phyloP scores from a whole-genome alignment of 2,797 vertebrate species.

The Leptatherina wallacei region DNA sequence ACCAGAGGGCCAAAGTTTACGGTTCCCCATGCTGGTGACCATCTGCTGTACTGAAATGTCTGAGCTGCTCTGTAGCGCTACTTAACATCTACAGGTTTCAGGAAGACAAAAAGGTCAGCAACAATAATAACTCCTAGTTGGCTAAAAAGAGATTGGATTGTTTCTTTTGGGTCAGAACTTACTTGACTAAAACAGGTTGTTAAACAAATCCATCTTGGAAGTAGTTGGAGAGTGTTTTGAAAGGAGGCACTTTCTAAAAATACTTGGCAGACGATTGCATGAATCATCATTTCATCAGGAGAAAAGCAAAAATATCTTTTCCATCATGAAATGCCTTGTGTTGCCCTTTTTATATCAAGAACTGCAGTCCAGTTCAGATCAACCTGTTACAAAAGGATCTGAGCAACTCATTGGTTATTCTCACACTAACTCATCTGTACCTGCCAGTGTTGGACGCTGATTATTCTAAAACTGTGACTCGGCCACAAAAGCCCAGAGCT shows the following conservation, averaged over 20 bases:
- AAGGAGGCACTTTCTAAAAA: background rate
- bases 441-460: background rate
- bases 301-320: background rate
- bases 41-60: slow-evolving; percentile 33
- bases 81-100: slow-evolving; percentile 7
- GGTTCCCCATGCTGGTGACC: slow-evolving; percentile 28
- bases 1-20: slow-evolving; percentile 28
- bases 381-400: background rate
- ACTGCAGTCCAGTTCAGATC: background rate
- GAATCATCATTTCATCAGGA: background rate
- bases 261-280: background rate
- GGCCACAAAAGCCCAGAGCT: background rate
- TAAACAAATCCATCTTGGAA: background rate
- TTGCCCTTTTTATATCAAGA: background rate
- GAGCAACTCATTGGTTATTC: background rate
- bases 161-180: background rate
- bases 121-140: background rate
- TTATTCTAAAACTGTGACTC: background rate
- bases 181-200: background rate
- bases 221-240: background rate
- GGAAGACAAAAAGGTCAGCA: background rate
- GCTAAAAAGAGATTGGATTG: background rate
- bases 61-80: background rate
- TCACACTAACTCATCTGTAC: background rate
- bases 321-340: background rate